phyloP scores from a whole-genome alignment of 2,797 vertebrate genomes.

The Galaxias olidus region DNA sequence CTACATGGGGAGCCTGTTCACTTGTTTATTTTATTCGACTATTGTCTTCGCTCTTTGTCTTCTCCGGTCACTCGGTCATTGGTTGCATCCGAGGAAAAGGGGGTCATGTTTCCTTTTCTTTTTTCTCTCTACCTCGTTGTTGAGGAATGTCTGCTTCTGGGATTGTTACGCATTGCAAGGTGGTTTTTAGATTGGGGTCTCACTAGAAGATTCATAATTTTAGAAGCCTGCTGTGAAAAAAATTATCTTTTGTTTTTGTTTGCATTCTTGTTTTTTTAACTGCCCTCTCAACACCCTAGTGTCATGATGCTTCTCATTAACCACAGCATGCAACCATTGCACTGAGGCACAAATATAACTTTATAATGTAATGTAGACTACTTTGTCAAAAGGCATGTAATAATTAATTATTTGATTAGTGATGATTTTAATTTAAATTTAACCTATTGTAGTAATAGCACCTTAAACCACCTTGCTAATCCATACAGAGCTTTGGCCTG shows the following conservation, averaged over 20 bases:
- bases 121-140: neutral
- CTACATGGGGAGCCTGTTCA: constrained; percentile 1
- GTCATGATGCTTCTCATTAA: neutral
- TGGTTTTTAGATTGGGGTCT: constrained; percentile 7
- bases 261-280: neutral
- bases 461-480: neutral
- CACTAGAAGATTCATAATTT: neutral
- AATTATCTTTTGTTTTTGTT: neutral
- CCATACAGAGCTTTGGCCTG: neutral
- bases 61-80: neutral
- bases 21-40: neutral
- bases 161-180: neutral
- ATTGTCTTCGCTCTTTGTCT: neutral
- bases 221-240: neutral
- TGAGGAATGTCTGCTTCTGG: neutral
- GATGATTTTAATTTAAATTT: too few species aligned
- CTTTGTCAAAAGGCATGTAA: too few species aligned
- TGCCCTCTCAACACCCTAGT: neutral
- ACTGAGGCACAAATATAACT: neutral
- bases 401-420: too few species aligned
- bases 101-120: neutral
- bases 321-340: neutral
- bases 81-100: neutral
- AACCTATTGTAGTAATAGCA: neutral
- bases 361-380: too few species aligned